These are phyloP conservation scores for Homarus gammarus DNA, from an alignment of 2,888 invertebrate species.

Conservation along the genomic window DNA sequence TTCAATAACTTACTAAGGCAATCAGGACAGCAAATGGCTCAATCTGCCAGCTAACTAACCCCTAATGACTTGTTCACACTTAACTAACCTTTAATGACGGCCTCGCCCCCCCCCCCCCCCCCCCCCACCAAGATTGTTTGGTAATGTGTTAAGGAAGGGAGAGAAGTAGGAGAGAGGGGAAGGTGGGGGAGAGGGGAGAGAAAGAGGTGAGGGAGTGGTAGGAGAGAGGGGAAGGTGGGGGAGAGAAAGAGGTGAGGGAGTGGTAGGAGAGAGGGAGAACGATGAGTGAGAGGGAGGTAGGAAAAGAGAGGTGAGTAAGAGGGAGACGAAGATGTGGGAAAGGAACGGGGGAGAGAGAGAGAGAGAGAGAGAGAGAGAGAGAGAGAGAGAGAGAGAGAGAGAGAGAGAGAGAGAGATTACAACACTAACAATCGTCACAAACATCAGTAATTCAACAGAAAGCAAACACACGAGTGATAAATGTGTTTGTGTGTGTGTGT, in stretches of 20 bases:
- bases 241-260: too few species aligned
- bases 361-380: constrained; percentile 8
- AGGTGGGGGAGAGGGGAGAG: too few species aligned
- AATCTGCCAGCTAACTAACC: background rate
- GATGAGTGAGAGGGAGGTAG: background rate
- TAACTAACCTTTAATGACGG: constrained; percentile 14
- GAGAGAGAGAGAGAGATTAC: too few species aligned
- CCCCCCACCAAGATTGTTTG: background rate
- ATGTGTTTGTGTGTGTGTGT: too few species aligned
- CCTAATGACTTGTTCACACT: background rate
- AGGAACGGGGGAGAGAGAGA: background rate
- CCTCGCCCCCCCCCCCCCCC: background rate
- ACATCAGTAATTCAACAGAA: too few species aligned
- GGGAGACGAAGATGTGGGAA: background rate
- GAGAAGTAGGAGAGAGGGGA: background rate
- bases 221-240: too few species aligned
- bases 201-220: too few species aligned
- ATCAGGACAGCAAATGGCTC: background rate
- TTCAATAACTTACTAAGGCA: too few species aligned
- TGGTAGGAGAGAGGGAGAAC: too few species aligned
- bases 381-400: background rate
- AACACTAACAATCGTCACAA: too few species aligned
- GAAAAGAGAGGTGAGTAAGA: background rate
- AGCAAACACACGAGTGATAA: too few species aligned
- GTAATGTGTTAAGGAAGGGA: background rate